Conservation (phyloP, 2,113 vertebrate genomes). For the Lagopus muta region DNA sequence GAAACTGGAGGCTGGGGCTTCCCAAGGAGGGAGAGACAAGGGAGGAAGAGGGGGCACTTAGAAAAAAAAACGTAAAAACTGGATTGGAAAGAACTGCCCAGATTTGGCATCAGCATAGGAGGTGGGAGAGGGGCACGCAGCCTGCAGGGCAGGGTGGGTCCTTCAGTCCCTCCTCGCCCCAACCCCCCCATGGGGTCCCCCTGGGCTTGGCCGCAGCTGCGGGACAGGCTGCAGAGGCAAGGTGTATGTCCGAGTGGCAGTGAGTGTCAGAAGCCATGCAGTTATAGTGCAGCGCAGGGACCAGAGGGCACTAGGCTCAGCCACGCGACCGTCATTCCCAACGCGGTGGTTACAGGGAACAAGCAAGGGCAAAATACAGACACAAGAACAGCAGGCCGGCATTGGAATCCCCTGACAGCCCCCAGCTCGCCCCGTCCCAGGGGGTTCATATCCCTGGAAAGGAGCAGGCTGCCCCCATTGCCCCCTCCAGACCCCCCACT, state of each 20-base stretch:
- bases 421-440: not conserved
- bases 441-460: not conserved
- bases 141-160: not conserved
- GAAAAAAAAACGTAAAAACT: not conserved
- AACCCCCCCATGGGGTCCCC: not conserved
- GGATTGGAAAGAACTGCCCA: not conserved
- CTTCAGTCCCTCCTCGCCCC: not conserved
- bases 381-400: not conserved
- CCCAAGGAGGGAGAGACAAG: not conserved
- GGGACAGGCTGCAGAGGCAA: slow-evolving; percentile 43
- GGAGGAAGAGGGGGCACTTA: not conserved
- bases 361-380: slow-evolving; percentile 66
- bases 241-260: slow-evolving; percentile 32
- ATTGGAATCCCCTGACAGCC: not conserved
- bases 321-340: slow-evolving; percentile 51
- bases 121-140: not conserved
- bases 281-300: slow-evolving; percentile 74
- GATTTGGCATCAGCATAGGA: not conserved
- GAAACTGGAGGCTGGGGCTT: not conserved
- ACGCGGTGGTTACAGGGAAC: slow-evolving; percentile 35
- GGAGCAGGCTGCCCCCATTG: not conserved
- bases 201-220: not conserved
- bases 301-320: slow-evolving; percentile 42
- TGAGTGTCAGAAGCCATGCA: slow-evolving; percentile 77
- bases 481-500: not conserved